Percentiles rank a stretch among this genome's conserved stretches.
These are phyloP conservation scores for Amiota communis DNA, from an alignment of 2,888 invertebrate species.

Conservation along the genomic window DNA sequence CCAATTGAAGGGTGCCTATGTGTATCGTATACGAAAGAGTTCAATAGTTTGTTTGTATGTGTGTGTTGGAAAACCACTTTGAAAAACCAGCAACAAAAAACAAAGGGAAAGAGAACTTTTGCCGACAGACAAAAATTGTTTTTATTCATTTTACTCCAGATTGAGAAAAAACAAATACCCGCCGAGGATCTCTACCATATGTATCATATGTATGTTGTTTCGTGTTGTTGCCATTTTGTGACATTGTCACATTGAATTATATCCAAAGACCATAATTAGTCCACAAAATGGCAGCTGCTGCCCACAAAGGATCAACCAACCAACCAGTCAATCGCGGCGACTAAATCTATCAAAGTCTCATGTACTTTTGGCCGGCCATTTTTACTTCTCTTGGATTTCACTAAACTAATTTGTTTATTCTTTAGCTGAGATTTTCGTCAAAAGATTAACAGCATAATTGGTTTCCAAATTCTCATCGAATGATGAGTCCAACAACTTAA, in stretches of 20 bases:
- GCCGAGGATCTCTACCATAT: background rate
- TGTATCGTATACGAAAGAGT: constrained; percentile 4
- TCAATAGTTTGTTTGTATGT: too few relatives aligned
- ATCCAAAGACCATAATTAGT: constrained; percentile 55
- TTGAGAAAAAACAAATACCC: constrained; percentile 35
- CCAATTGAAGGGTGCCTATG: constrained; percentile 67
- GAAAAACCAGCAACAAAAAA: background rate
- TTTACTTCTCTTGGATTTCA: constrained; percentile 11
- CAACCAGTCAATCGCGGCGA: constrained; percentile 28
- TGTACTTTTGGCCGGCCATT: constrained; percentile 32
- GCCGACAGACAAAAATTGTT: constrained; percentile 42
- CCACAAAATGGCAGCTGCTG: constrained; percentile 53
- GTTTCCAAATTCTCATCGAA: background rate
- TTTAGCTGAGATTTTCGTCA: constrained; percentile 45
- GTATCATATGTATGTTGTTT: background rate
- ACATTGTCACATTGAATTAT: constrained; percentile 36
- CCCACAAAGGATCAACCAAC: background rate
- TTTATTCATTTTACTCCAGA: constrained; percentile 41
- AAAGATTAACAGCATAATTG: constrained; percentile 13
- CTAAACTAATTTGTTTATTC: constrained; percentile 44
- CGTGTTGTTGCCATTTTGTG: constrained; percentile 16
- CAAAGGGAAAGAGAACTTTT: constrained; percentile 38
- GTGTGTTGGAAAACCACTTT: too few relatives aligned
- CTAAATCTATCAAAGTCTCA: constrained; percentile 44
- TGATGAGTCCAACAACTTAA: too few relatives aligned